Base-by-base conservation (phyloP, 2,888 invertebrate genomes). In the Gastracanthus pulcherrimus region DNA sequence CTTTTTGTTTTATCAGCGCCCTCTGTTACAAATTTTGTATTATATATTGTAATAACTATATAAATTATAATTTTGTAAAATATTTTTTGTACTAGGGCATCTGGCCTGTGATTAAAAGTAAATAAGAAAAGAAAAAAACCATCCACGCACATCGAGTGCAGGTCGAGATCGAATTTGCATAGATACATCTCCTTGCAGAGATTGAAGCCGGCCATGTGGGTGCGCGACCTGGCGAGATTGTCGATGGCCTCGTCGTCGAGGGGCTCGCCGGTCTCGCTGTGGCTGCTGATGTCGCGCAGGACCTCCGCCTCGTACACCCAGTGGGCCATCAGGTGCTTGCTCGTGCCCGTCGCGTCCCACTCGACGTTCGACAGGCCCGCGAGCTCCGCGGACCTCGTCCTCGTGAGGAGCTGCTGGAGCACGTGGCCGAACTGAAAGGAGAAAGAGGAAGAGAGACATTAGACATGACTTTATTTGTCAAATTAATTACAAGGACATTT, bases 331-430 rank as follows among this genome's bases (percentile, higher is more conserved):
- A 99, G 96, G 86, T 96, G 94, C 0, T 97, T 95, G 82, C 96
- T 95, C 0, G 98, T 94, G 89, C 96, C 96, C 0, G 96, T 95
- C 0, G 97, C 96, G 91, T 99, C 99, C 97, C 98, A 98, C 92
- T 99, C 99, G 0, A 98, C 94, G 90, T 97, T 97, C 0, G 95
- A 95, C 29, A 96, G 92, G 0, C 98, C 98, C 2, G 97, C 95
- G 0, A 98, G 94, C 90, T 98, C 97, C 0, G 96, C 94, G 91
- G 97, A 97, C 19, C 95, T 95, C 0, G 96, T 95, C 88, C 94
- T 95, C 0, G 97, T 97, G 41, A 99, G 92, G 84, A 98, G 92
- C 92, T 98, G 96, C 86, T 98, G 97, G 62, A 99, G 92, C 0
- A 96, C 94, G 85, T 96, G 95, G 0, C 99, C 99, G 90, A 99